These are phyloP conservation scores for Argyresthia goedartella DNA, from an alignment of 2,888 invertebrate species.

Conservation along the genomic window DNA sequence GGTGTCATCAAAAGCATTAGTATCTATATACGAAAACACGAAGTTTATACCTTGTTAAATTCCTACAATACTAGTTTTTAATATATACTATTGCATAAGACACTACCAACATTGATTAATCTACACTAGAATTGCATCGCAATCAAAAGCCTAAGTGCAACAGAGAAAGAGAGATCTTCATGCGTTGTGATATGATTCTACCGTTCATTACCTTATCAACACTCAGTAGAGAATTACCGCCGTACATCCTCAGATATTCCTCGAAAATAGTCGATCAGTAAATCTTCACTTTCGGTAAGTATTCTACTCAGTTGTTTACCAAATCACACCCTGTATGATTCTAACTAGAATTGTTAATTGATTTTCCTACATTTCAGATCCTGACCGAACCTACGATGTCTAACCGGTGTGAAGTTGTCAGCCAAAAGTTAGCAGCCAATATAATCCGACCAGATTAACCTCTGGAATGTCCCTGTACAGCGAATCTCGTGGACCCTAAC, in stretches of 20 bases:
- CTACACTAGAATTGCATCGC: not conserved
- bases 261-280: not conserved
- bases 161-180: not conserved
- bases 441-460: too few species aligned
- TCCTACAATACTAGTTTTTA: too few species aligned
- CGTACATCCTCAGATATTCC: not conserved
- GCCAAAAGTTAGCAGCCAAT: too few species aligned
- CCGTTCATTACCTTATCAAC: not conserved
- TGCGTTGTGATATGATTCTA: not conserved
- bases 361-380: not conserved
- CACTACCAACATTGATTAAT: too few species aligned
- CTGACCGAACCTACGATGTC: not conserved
- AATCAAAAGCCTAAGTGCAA: not conserved
- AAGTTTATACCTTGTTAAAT: too few species aligned
- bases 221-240: not conserved
- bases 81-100: too few species aligned
- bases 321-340: not conserved
- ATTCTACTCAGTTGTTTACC: not conserved
- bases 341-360: too few species aligned
- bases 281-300: not conserved
- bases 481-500: too few species aligned
- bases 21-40: too few species aligned
- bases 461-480: too few species aligned
- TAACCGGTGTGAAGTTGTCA: too few species aligned
- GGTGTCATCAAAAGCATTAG: too few species aligned